Evolutionary conservation across 2,113 vertebrate species (phyloP), one percentile per base, ranked within the genome.

Genomic region (Chitala chitala): DNA sequence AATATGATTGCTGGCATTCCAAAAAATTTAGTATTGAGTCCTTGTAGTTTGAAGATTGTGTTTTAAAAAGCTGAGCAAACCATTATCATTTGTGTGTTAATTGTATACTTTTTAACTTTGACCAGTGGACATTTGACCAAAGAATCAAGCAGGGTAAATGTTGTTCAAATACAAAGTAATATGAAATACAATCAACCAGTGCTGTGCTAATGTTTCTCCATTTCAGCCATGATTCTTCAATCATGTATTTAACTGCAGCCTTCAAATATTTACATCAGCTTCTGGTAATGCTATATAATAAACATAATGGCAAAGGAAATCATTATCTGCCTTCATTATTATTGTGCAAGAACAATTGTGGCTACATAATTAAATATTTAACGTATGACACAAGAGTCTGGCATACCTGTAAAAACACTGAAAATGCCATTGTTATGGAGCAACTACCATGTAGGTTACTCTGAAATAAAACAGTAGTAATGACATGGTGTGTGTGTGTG

Each of bases 251-350:
- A 71, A 71, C 42, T 71, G 55, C 3, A 38, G 50, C 55, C 24
- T 40, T 53, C 69, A 71, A 55, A 71, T 71, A 71, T 55, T 71
- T 71, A 71, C 6, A 55, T 48, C 51, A 71, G 42, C 9, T 54
- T 71, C 69, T 54, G 50, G 29, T 54, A 71, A 71, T 71, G 17
- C n/a, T n/a, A 36, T 5, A 4, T 31, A 10, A 71, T 33, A 54
- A 55, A 51, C 24, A 33, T 54, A 71, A n/a, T n/a, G n/a, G 24
- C 46, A 71, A 55, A 54, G 42, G 24, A 70, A 71, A 54, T 24
- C 69, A 36, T 26, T 31, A 71, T 71, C 69, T 71, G 69, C 46
- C 55, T 48, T 54, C 69, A 55, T 40, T 71, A 53, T 33, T 17
- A n/a, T 31, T 38, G 26, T 31, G 55, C 40, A 53, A 53, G 50